Conservation (phyloP, 1,140 invertebrate species). For the Euura lappo region DNA sequence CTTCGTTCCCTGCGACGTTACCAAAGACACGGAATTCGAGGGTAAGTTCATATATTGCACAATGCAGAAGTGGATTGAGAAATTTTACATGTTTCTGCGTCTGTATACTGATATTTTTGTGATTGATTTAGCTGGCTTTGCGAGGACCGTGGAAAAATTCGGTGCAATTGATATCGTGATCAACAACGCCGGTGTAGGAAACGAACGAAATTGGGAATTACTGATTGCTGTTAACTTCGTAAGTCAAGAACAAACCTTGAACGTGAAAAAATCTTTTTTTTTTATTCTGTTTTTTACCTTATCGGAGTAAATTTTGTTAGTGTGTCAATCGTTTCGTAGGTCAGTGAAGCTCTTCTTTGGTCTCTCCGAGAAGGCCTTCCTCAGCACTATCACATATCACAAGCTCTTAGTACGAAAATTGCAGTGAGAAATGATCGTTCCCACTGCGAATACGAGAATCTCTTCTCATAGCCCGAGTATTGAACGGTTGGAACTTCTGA, state of each 20-base stretch:
- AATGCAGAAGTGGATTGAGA: conserved; percentile 51
- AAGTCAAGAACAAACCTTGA: conserved; percentile 23
- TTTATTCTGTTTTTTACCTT: background rate
- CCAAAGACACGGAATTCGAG: conserved; percentile 51
- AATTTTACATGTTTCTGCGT: conserved; percentile 39
- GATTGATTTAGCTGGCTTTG: conserved; percentile 45
- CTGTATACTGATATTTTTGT: conserved; percentile 37
- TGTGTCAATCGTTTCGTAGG: too few species aligned
- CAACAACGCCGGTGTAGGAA: conserved; percentile 69
- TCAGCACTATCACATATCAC: too few species aligned
- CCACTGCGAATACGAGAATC: too few species aligned
- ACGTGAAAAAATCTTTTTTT: background rate
- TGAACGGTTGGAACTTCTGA: too few species aligned
- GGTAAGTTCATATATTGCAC: conserved; percentile 19
- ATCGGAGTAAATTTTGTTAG: too few species aligned
- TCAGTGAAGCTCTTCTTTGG: too few species aligned
- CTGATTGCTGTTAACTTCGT: conserved; percentile 60
- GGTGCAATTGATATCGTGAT: conserved; percentile 67
- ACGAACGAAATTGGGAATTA: conserved; percentile 48
- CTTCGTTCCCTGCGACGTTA: conserved; percentile 62
- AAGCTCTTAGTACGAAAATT: too few species aligned
- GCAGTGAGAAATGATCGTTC: too few species aligned
- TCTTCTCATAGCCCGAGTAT: too few species aligned
- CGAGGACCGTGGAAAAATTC: conserved; percentile 50
- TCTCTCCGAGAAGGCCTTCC: too few species aligned